phyloP scores from a whole-genome alignment of 2,797 vertebrate species.

The Sebastes glaucus region DNA sequence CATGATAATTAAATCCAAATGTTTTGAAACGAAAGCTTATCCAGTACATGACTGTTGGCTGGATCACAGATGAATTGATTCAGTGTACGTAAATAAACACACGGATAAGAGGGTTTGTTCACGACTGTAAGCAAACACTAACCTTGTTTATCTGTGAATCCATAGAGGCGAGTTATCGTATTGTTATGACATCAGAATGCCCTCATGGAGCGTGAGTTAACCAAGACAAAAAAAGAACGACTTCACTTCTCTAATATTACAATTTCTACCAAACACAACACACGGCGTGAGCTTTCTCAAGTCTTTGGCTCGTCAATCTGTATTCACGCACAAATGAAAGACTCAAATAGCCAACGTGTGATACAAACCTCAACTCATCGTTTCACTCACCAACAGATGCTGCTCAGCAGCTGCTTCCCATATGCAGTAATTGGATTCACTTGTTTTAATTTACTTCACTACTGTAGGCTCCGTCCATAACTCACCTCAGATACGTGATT shows the following conservation, averaged over 20 bases:
- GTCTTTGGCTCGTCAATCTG: constrained; percentile 7
- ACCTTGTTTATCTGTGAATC: constrained; percentile 71
- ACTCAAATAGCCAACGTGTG: not conserved
- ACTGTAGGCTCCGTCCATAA: constrained; percentile 66
- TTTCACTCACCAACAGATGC: constrained; percentile 57
- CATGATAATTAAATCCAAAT: constrained; percentile 83
- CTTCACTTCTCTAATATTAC: constrained; percentile 4
- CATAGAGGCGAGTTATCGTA: constrained; percentile 60
- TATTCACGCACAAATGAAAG: constrained; percentile 9
- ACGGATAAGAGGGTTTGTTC: constrained; percentile 69
- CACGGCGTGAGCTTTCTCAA: not conserved
- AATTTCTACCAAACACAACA: constrained; percentile 22
- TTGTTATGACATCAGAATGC: constrained; percentile 68
- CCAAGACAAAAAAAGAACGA: constrained; percentile 6
- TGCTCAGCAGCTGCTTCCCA: constrained; percentile 71
- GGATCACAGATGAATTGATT: constrained; percentile 77
- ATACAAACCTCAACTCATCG: constrained; percentile 36
- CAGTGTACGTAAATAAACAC: constrained; percentile 79
- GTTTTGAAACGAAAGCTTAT: constrained; percentile 81
- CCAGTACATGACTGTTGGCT: constrained; percentile 76
- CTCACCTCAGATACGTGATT: constrained; percentile 66
- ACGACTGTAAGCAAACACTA: constrained; percentile 62
- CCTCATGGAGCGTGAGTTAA: constrained; percentile 44
- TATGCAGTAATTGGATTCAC: constrained; percentile 75
- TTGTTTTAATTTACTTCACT: constrained; percentile 75